Conservation (phyloP, 2,888 invertebrate genomes). For the Tetragnatha montana region DNA sequence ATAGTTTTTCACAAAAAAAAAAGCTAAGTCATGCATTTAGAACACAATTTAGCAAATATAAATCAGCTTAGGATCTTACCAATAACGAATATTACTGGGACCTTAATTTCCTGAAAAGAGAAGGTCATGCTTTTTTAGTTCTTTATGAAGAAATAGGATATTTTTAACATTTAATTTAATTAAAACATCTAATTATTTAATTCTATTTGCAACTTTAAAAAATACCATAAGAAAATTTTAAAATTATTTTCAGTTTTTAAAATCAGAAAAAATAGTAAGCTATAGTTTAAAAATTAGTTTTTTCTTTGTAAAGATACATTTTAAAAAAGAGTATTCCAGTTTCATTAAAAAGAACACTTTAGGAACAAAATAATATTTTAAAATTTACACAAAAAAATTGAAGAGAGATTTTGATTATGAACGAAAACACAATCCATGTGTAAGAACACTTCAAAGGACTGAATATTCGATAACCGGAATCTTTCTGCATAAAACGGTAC, state of each 20-base stretch:
- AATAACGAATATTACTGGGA: slow-evolving; percentile 72
- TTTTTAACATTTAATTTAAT: no score
- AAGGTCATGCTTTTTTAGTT: slow-evolving; percentile 11
- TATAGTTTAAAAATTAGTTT: no score
- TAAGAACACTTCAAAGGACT: neutral
- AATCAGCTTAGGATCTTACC: slow-evolving; percentile 48
- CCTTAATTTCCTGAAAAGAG: slow-evolving; percentile 63
- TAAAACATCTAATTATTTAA: no score
- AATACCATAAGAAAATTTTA: neutral
- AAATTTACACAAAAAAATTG: neutral
- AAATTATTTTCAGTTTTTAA: neutral
- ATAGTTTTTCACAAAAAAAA: no score
- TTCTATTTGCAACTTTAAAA: no score
- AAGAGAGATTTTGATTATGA: neutral
- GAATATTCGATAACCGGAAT: neutral
- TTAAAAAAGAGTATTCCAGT: neutral
- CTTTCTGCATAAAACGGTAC: neutral
- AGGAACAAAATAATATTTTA: slow-evolving; percentile 2
- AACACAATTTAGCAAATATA: neutral
- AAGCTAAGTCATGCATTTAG: neutral
- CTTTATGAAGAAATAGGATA: no score
- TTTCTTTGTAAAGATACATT: no score
- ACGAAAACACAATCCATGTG: neutral
- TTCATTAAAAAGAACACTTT: neutral
- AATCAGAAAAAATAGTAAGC: no score